phyloP scores from a whole-genome alignment of 2,888 invertebrate genomes.

The Cerastoderma edule region DNA sequence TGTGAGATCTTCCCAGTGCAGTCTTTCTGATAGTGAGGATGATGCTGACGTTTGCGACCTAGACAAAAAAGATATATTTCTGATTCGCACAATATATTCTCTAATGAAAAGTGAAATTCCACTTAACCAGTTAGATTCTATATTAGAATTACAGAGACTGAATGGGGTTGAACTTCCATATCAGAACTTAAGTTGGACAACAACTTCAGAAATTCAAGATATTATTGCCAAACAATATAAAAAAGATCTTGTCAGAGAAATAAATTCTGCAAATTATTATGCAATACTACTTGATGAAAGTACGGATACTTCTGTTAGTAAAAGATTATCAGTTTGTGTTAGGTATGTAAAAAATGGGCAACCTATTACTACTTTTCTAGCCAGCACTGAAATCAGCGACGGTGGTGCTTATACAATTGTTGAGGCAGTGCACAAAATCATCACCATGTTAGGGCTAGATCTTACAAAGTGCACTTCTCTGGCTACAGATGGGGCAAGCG shows the following conservation, averaged over 20 bases:
- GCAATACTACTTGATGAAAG: constrained; percentile 48
- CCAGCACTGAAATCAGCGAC: too few species aligned
- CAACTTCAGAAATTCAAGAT: not conserved
- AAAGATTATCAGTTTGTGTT: constrained; percentile 41
- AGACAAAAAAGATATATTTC: too few species aligned
- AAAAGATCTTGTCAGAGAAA: not conserved
- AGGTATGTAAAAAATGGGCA: constrained; percentile 34
- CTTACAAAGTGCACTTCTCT: not conserved
- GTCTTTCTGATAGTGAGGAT: too few species aligned
- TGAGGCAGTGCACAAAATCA: too few species aligned
- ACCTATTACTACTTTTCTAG: too few species aligned
- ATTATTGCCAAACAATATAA: not conserved
- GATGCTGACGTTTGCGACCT: too few species aligned
- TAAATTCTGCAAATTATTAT: constrained; percentile 16
- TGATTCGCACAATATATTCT: too few species aligned
- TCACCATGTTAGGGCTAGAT: too few species aligned
- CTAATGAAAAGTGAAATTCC: too few species aligned
- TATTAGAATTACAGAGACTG: not conserved
- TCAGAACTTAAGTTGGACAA: constrained; percentile 6
- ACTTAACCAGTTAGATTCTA: too few species aligned
- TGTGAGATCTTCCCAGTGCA: too few species aligned
- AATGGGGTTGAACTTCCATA: not conserved
- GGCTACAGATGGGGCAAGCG: constrained; percentile 10
- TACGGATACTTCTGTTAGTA: constrained; percentile 44
- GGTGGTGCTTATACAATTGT: constrained; percentile 49